A percentile compares a stretch with the other conserved stretches of the same genome.
These are phyloP conservation scores for Trissolcus japonicus DNA, from an alignment of 2,888 invertebrate genomes.

Conservation along the genomic window DNA sequence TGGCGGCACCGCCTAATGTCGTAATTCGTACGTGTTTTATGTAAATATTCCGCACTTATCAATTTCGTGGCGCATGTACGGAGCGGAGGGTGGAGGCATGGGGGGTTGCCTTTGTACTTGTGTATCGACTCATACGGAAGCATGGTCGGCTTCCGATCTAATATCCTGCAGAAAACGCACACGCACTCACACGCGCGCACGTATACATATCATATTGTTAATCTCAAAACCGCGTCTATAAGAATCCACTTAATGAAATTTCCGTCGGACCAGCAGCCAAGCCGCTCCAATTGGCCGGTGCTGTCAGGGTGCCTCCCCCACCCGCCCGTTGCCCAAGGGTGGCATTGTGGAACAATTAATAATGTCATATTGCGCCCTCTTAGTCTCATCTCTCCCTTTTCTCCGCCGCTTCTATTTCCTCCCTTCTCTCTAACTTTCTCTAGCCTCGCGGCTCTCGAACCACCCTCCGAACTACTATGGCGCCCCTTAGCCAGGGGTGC, in stretches of 20 bases:
- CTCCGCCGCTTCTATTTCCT: slow-evolving; percentile 33
- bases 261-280: slow-evolving; percentile 64
- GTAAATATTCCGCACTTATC: slow-evolving; percentile 54
- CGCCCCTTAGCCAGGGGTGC: slow-evolving; percentile 55
- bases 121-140: slow-evolving; percentile 55
- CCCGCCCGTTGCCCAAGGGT: slow-evolving; percentile 61
- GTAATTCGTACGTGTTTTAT: slow-evolving; percentile 52
- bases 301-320: slow-evolving; percentile 60
- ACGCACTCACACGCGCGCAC: slow-evolving; percentile 57
- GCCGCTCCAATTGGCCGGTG: slow-evolving; percentile 64
- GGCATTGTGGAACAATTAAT: slow-evolving; percentile 73
- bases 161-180: slow-evolving; percentile 57
- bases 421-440: slow-evolving; percentile 35
- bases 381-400: slow-evolving; percentile 52
- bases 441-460: slow-evolving; percentile 48
- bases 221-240: slow-evolving; percentile 72
- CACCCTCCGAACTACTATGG: slow-evolving; percentile 52
- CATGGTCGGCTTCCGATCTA: slow-evolving; percentile 56
- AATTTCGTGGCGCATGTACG: slow-evolving; percentile 41
- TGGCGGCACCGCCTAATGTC: slow-evolving; percentile 23
- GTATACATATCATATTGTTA: slow-evolving; percentile 71
- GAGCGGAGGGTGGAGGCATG: slow-evolving; percentile 31
- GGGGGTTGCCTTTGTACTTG: slow-evolving; percentile 52
- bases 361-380: slow-evolving; percentile 71
- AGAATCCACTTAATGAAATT: slow-evolving; percentile 75